Conservation (phyloP, 2,797 vertebrate genomes). For the Galago senegalensis region DNA sequence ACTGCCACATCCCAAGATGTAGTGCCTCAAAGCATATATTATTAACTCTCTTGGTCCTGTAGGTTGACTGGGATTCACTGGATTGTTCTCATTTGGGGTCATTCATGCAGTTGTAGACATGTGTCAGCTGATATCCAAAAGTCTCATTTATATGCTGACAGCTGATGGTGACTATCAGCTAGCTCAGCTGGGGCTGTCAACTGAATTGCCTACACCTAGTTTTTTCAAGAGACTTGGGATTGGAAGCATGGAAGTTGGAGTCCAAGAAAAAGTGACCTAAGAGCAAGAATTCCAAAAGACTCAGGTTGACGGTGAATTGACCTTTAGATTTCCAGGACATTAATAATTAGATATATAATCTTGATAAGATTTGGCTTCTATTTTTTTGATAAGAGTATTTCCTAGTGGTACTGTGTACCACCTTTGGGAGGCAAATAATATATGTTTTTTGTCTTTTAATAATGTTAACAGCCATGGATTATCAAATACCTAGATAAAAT, state of each 20-base stretch:
- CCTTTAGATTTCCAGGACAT: not conserved
- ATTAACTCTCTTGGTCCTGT: not conserved
- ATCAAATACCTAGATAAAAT: not conserved
- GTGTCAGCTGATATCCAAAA: not conserved
- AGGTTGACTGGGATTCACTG: not conserved
- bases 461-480: not conserved
- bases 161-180: slow-evolving; percentile 14
- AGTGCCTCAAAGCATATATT: not conserved
- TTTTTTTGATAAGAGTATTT: not conserved
- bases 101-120: not conserved
- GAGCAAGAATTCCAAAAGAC: not conserved
- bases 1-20: not conserved
- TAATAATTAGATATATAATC: not conserved
- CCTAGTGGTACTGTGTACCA: not conserved
- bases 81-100: not conserved
- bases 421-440: not conserved
- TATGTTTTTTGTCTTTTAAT: not conserved
- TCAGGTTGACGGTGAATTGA: not conserved
- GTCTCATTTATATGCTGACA: not conserved
- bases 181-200: slow-evolving; percentile 2
- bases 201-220: not conserved
- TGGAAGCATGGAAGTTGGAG: not conserved
- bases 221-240: not conserved
- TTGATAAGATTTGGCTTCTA: not conserved
- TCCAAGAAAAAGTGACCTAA: not conserved